phyloP scores from a whole-genome alignment of 2,888 invertebrate genomes.

The Phalera bucephala region DNA sequence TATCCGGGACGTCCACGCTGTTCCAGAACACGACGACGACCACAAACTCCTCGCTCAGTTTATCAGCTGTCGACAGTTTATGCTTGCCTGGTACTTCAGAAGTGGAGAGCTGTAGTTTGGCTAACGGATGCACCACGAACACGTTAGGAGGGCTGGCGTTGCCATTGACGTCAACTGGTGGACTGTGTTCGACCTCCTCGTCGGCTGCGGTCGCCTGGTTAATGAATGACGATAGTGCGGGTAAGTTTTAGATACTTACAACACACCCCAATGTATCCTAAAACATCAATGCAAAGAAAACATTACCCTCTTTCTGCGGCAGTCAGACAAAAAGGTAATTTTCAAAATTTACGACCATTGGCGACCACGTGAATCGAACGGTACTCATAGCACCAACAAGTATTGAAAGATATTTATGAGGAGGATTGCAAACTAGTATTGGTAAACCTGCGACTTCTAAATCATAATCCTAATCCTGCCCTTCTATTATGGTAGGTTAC shows the following conservation, averaged over 20 bases:
- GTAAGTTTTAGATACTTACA: conserved; percentile 39
- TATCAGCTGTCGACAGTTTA: conserved; percentile 53
- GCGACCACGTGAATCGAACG: too few relatives aligned
- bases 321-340: too few relatives aligned
- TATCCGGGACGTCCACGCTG: conserved; percentile 67
- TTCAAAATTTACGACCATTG: too few relatives aligned
- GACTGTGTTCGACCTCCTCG: conserved; percentile 70
- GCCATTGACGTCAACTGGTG: conserved; percentile 67
- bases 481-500: too few relatives aligned
- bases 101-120: conserved; percentile 62
- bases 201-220: conserved; percentile 79
- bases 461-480: too few relatives aligned
- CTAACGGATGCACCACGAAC: conserved; percentile 71
- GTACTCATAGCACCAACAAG: too few relatives aligned
- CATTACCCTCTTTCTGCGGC: too few relatives aligned
- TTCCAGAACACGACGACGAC: conserved; percentile 68
- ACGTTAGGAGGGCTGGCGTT: conserved; percentile 59
- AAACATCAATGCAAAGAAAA: too few relatives aligned
- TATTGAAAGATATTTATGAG: too few relatives aligned
- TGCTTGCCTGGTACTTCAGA: conserved; percentile 49
- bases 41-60: conserved; percentile 40
- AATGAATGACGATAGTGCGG: conserved; percentile 82
- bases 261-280: too few relatives aligned
- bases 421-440: too few relatives aligned
- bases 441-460: too few relatives aligned